These are phyloP conservation scores for Ornithorhynchus anatinus DNA, from an alignment of 2,113 vertebrate species.

Conservation along the genomic window DNA sequence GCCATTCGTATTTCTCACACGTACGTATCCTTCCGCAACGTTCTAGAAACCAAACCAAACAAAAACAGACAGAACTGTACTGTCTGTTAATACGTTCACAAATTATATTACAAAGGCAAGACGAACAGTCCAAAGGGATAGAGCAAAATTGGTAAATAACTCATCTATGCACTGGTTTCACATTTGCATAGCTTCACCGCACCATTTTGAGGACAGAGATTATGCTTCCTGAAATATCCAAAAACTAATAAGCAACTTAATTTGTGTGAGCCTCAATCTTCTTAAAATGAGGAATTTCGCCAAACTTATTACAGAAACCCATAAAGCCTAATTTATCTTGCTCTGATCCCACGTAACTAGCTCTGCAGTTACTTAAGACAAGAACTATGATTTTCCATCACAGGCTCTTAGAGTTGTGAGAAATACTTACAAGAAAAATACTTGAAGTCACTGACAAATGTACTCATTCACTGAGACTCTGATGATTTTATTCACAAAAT, in stretches of 20 bases:
- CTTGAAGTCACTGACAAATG: slow-evolving; percentile 29
- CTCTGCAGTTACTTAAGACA: slow-evolving; percentile 7
- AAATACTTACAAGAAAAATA: slow-evolving; percentile 30
- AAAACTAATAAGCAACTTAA: slow-evolving; percentile 1
- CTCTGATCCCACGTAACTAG: slow-evolving; percentile 4
- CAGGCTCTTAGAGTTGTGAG: neutral
- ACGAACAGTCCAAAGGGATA: too few relatives aligned
- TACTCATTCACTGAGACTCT: slow-evolving; percentile 34
- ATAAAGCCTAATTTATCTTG: slow-evolving; percentile 8
- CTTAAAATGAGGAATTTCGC: neutral
- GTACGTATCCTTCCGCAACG: neutral
- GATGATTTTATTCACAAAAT: slow-evolving; percentile 77
- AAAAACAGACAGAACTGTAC: slow-evolving; percentile 13
- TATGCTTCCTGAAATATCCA: neutral
- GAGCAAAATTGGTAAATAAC: neutral
- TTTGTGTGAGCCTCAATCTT: neutral
- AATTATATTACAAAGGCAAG: too few relatives aligned
- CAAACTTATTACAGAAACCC: neutral
- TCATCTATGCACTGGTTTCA: neutral
- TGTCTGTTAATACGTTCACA: neutral
- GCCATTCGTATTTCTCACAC: slow-evolving; percentile 4
- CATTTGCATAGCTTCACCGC: neutral
- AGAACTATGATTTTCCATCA: neutral
- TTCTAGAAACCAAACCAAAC: slow-evolving; percentile 17
- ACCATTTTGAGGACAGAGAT: neutral